A percentile compares a stretch with the other conserved stretches of the same genome.
phyloP scores from a whole-genome alignment of 2,888 invertebrate species.

The Blera fallax region DNA sequence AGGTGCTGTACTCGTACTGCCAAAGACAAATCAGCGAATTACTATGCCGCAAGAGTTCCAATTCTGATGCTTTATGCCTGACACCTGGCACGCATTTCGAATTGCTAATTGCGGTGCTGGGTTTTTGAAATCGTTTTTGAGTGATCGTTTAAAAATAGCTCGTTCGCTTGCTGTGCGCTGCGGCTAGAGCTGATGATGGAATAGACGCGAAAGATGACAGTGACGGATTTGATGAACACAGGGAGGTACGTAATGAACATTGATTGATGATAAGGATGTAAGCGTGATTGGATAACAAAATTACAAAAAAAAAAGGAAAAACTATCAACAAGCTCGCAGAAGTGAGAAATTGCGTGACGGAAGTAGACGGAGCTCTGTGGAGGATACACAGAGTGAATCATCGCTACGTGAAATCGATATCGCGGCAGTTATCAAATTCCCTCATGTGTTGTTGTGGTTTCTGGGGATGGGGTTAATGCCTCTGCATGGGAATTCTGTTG shows the following conservation, averaged over 20 bases:
- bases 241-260: slow-evolving; percentile 14
- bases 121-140: slow-evolving; percentile 53
- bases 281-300: slow-evolving; percentile 16
- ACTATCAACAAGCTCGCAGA: not conserved
- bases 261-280: slow-evolving; percentile 59
- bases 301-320: not conserved
- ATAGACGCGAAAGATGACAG: slow-evolving; percentile 24
- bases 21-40: slow-evolving; percentile 39
- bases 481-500: not conserved
- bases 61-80: slow-evolving; percentile 59
- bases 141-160: slow-evolving; percentile 53
- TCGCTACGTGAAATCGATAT: not conserved
- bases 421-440: not conserved
- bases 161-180: not conserved
- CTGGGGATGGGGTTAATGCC: slow-evolving; percentile 13
- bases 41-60: slow-evolving; percentile 50
- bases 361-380: not conserved
- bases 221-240: slow-evolving; percentile 19
- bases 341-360: slow-evolving; percentile 23
- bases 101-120: slow-evolving; percentile 38
- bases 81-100: slow-evolving; percentile 50
- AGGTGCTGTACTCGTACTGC: not conserved
- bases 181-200: slow-evolving; percentile 21
- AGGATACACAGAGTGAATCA: slow-evolving; percentile 7
- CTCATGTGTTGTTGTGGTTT: not conserved